Evolutionary conservation across 2,113 vertebrate genomes (phyloP), one percentile per base, ranked within the genome.

Genomic region (Callocephalon fimbriatum): DNA sequence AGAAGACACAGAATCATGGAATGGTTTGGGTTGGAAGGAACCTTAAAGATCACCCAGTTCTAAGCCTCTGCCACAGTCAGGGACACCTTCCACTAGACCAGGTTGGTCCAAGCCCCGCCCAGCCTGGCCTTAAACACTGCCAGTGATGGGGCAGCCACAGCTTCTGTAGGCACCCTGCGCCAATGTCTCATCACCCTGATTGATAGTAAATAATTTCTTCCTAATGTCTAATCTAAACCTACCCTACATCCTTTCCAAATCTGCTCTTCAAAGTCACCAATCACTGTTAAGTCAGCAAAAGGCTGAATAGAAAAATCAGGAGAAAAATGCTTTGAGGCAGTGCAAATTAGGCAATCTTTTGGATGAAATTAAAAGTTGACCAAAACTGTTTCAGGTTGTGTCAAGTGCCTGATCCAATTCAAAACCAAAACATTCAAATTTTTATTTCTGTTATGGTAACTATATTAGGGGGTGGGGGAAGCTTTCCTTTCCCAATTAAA

Each of bases 401-500:
- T 74, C 75, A 79, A 90, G 44, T 31, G 51, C 9, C 4, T 58
- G 16, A 94, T 44, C 17, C 1, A 1, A 58, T 48, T 80, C 4
- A 48, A 86, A 92, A 29, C 21, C 22, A 80, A 79, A 80, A 38
- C 7, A 25, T 47, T 62, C 8, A 22, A 66, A 21, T 1, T 10
- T 44, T 12, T 22, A 16, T 17, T 63, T 38, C 48, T 3, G 6
- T 53, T 74, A 27, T 6, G 15, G 22, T 81, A 73, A 70, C 9
- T 53, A 35, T 63, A 42, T 15, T 27, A 45, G 16, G 22, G 0
- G 1, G 2, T 27, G 9, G 12, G 12, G 2, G 27, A 73, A 76
- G 7, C 1, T 38, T 80, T 56, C 14, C 44, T 80, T 35, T 67
- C 51, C 42, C 38, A 5, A 51, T 53, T 13, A 62, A 38, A 20